phyloP scores from a whole-genome alignment of 2,888 invertebrate species.

The Campopleginae sp. region DNA sequence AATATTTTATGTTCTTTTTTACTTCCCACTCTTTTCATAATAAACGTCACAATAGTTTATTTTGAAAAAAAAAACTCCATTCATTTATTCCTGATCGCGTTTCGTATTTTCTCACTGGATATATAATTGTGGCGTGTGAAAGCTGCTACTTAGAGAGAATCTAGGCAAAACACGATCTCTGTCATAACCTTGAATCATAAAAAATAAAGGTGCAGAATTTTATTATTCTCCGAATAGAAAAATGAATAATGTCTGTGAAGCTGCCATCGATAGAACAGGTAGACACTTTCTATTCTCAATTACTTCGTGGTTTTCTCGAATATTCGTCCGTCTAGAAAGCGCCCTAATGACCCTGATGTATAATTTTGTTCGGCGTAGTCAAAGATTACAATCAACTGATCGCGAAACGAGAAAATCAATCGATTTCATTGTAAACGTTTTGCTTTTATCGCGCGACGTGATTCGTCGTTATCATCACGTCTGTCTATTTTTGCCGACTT shows the following conservation, averaged over 20 bases:
- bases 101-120: constrained; percentile 1
- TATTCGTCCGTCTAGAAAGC: background rate
- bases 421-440: background rate
- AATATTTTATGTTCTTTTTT: constrained; percentile 41
- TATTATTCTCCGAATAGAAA: background rate
- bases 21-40: constrained; percentile 40
- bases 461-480: background rate
- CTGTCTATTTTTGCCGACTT: background rate
- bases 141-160: constrained; percentile 6
- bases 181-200: constrained; percentile 62
- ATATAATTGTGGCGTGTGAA: constrained; percentile 53
- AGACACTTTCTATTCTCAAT: constrained; percentile 6
- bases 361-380: background rate
- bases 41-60: constrained; percentile 58
- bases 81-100: constrained; percentile 16
- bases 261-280: constrained; percentile 73
- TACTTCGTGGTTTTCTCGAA: background rate
- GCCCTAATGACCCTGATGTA: background rate
- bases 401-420: background rate
- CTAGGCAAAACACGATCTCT: constrained; percentile 29
- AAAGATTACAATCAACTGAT: background rate
- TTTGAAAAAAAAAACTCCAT: background rate
- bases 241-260: constrained; percentile 73
- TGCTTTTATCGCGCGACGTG: constrained; percentile 1
- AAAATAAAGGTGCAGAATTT: constrained; percentile 27